These are phyloP conservation scores for Actinemys pallida DNA, from an alignment of 2,113 vertebrate genomes.

Conservation along the genomic window DNA sequence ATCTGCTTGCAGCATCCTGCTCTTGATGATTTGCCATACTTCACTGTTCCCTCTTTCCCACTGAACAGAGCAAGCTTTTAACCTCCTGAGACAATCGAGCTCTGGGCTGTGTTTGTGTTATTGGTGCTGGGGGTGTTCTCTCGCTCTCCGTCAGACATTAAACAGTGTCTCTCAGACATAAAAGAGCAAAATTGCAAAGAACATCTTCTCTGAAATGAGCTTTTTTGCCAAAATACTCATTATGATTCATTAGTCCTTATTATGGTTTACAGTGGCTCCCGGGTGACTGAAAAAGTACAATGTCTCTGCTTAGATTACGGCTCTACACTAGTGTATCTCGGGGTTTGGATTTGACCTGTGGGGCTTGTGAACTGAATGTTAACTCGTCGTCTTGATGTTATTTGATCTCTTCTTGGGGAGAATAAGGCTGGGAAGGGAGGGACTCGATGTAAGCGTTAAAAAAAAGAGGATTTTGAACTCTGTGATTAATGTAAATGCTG, in stretches of 20 bases:
- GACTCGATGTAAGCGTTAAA: fast-evolving
- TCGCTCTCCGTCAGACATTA: not conserved
- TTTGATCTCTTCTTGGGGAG: constrained; percentile 38
- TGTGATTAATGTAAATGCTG: constrained; percentile 12
- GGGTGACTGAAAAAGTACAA: not conserved
- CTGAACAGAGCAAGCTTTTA: not conserved
- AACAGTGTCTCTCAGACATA: not conserved
- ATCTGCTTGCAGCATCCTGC: not conserved
- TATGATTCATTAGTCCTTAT: not conserved
- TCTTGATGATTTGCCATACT: not conserved
- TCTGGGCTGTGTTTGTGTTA: not conserved
- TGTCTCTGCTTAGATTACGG: constrained; percentile 25
- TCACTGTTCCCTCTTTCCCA: not conserved
- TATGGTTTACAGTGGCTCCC: constrained; percentile 21
- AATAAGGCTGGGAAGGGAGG: not conserved
- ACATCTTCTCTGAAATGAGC: not conserved
- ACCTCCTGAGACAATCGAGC: fast-evolving
- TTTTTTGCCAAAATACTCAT: constrained; percentile 35
- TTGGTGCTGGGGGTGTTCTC: not conserved
- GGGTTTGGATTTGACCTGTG: constrained; percentile 7
- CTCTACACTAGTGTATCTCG: fast-evolving
- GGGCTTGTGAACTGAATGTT: constrained; percentile 42
- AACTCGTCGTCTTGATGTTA: constrained; percentile 23
- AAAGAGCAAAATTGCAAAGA: constrained; percentile 23
- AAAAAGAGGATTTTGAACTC: constrained; percentile 11